Percentiles rank a stretch among this genome's conserved stretches.
Conservation (phyloP, 2,888 invertebrate genomes). For the Heteromyza rotundicornis region DNA sequence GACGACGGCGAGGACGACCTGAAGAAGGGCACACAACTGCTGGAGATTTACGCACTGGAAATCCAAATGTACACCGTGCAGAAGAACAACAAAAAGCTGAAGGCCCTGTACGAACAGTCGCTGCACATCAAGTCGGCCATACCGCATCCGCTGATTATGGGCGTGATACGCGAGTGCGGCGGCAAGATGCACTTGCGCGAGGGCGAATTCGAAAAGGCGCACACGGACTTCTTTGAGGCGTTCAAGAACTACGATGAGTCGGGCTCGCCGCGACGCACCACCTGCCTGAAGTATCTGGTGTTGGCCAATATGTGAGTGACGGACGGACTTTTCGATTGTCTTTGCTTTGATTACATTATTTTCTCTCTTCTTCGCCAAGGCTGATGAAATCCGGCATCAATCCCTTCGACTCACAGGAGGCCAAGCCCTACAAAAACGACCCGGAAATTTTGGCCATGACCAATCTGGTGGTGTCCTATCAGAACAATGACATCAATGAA, state of each 20-base stretch:
- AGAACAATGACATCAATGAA: conserved; percentile 97
- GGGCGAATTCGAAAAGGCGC: conserved; percentile 98
- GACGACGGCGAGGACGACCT: conserved; percentile 98
- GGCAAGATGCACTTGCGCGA: conserved; percentile 99
- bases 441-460: conserved; percentile 99
- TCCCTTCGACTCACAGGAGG: conserved; percentile 99
- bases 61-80: conserved; percentile 99
- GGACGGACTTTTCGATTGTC: background rate
- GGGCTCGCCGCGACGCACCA: conserved; percentile 94
- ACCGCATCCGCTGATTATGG: conserved; percentile 99
- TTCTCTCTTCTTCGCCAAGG: conserved; percentile 67
- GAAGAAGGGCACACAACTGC: conserved; percentile 95
- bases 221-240: conserved; percentile 99
- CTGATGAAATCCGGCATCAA: conserved; percentile 99
- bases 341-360: no score
- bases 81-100: conserved; percentile 98
- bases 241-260: conserved; percentile 99
- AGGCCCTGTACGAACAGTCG: conserved; percentile 96
- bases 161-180: conserved; percentile 98
- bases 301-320: conserved; percentile 93
- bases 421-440: conserved; percentile 99
- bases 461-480: conserved; percentile 94
- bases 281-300: conserved; percentile 97
- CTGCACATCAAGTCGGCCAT: conserved; percentile 99
- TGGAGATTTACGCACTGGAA: conserved; percentile 98